Percentiles rank a stretch among this genome's conserved stretches.
phyloP scores from a whole-genome alignment of 2,113 vertebrate species.

The Paracanthobrama guichenoti region DNA sequence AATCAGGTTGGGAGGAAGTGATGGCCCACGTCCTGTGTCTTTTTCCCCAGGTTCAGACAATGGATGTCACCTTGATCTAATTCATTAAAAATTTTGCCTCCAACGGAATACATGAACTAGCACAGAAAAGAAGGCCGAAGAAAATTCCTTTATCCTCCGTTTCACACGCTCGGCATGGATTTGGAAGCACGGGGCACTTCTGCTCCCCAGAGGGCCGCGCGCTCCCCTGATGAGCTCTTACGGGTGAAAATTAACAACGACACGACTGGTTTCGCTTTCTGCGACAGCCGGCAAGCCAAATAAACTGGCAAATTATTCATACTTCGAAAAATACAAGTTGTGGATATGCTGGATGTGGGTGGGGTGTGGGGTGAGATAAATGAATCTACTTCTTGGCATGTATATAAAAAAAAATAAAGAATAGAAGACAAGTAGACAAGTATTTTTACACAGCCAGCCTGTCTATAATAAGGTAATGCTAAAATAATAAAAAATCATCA shows the following conservation, averaged over 20 bases:
- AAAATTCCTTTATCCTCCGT: constrained; percentile 10
- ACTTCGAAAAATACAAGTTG: constrained; percentile 46
- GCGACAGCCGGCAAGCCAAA: constrained; percentile 43
- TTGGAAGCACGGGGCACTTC: constrained; percentile 13
- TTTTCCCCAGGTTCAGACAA: constrained; percentile 50
- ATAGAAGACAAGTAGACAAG: constrained; percentile 12
- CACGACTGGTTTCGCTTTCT: constrained; percentile 25
- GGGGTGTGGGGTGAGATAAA: constrained; percentile 2
- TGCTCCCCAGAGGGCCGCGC: neutral
- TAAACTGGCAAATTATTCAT: constrained; percentile 52
- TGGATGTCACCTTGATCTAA: constrained; percentile 63
- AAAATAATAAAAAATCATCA: neutral
- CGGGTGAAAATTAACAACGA: constrained; percentile 40
- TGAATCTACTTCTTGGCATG: constrained; percentile 11
- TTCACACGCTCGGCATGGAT: neutral
- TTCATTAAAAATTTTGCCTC: constrained; percentile 57
- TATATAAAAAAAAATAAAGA: constrained; percentile 4
- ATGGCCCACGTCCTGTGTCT: constrained; percentile 38
- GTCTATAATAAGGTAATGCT: constrained; percentile 18
- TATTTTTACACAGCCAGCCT: constrained; percentile 40
- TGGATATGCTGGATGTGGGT: neutral
- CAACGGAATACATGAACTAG: constrained; percentile 23
- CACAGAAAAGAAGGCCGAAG: constrained; percentile 27
- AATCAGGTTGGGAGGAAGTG: constrained; percentile 39
- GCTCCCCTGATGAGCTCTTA: constrained; percentile 19